These are phyloP conservation scores for Tetrapedia diversipes DNA, from an alignment of 2,888 invertebrate genomes.

Conservation along the genomic window DNA sequence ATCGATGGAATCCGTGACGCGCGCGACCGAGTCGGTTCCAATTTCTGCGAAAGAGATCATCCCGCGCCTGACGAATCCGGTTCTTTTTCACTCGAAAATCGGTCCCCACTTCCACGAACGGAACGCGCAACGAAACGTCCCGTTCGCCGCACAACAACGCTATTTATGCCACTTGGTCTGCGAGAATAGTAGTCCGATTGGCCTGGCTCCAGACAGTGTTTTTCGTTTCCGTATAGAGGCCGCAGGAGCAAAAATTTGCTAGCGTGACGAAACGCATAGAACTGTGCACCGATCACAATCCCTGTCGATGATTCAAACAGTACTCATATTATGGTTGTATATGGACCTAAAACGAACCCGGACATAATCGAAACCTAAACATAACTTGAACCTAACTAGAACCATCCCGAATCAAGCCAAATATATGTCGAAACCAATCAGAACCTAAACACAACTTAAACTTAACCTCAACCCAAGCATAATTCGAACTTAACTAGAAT, in stretches of 20 bases:
- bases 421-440: too few relatives aligned
- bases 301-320: conserved; percentile 24
- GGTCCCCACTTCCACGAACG: conserved; percentile 16
- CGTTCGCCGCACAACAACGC: conserved; percentile 60
- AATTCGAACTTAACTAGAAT: too few relatives aligned
- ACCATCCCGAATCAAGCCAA: too few relatives aligned
- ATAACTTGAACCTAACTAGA: too few relatives aligned
- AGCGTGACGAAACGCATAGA: conserved; percentile 17
- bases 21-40: neutral
- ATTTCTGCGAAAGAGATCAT: conserved; percentile 26
- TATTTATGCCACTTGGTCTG: conserved; percentile 67
- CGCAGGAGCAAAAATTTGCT: conserved; percentile 37
- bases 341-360: too few relatives aligned
- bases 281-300: conserved; percentile 3
- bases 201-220: conserved; percentile 64
- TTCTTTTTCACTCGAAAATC: neutral
- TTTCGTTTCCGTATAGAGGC: conserved; percentile 52
- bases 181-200: conserved; percentile 67
- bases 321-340: conserved; percentile 4
- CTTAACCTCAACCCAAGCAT: too few relatives aligned
- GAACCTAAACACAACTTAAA: too few relatives aligned
- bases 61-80: neutral
- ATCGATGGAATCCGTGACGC: neutral
- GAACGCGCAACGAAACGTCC: conserved; percentile 23
- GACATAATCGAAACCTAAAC: too few relatives aligned